These are phyloP conservation scores for Eciton burchellii DNA, from an alignment of 1,140 invertebrate genomes.

Conservation along the genomic window DNA sequence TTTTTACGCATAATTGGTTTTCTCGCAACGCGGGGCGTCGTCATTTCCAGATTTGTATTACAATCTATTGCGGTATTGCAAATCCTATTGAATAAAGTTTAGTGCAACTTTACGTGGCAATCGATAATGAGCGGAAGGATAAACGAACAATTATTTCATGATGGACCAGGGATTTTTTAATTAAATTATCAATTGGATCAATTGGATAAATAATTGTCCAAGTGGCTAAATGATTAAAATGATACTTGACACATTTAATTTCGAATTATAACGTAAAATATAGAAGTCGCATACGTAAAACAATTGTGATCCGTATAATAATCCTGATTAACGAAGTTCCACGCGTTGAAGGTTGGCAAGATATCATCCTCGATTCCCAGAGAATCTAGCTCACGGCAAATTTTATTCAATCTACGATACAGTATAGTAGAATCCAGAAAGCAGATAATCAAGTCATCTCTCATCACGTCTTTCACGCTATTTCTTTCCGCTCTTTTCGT, in stretches of 20 bases:
- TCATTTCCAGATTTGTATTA: background rate
- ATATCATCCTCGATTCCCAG: slow-evolving; percentile 67
- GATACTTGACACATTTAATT: background rate
- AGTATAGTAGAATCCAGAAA: slow-evolving; percentile 75
- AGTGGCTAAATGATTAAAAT: too few species aligned
- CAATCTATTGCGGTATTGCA: background rate
- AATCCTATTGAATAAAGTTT: slow-evolving; percentile 13
- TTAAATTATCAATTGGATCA: background rate
- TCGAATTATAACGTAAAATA: background rate
- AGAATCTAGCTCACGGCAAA: slow-evolving; percentile 70
- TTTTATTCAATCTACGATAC: slow-evolving; percentile 72
- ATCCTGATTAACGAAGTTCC: slow-evolving; percentile 75
- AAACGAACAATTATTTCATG: background rate
- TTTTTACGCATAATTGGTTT: background rate
- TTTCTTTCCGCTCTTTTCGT: slow-evolving; percentile 61
- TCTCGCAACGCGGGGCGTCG: background rate
- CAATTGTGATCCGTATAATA: slow-evolving; percentile 66
- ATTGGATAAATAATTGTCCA: background rate
- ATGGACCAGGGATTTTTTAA: background rate
- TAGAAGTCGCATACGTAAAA: slow-evolving; percentile 33
- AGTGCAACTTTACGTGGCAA: background rate
- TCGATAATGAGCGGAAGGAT: background rate
- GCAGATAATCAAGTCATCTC: slow-evolving; percentile 69
- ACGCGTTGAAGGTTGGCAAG: slow-evolving; percentile 62
- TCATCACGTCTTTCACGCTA: slow-evolving; percentile 68